Percentiles rank a stretch among this genome's conserved stretches.
Conservation (phyloP, 1,140 invertebrate genomes). For the Drosophila pandora region DNA sequence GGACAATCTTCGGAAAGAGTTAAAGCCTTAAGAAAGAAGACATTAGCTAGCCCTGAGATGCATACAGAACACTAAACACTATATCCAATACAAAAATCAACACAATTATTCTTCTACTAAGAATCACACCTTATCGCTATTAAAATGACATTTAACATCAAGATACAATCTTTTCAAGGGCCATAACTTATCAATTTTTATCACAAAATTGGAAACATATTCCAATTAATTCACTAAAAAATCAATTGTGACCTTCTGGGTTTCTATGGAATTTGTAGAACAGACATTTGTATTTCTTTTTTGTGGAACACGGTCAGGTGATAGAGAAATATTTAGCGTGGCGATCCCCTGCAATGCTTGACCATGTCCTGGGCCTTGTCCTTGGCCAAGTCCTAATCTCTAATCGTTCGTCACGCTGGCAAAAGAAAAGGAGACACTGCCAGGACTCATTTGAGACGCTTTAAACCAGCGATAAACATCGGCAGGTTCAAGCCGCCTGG, state of each 20-base stretch:
- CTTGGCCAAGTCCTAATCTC: conserved; percentile 64
- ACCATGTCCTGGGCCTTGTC: conserved; percentile 38
- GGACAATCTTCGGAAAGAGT: background rate
- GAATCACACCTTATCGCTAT: conserved; percentile 8
- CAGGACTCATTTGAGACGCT: conserved; percentile 70
- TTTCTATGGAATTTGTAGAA: conserved; percentile 36
- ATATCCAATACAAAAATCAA: background rate
- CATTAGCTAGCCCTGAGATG: too few relatives aligned
- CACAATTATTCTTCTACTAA: background rate
- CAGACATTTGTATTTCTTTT: conserved; percentile 45
- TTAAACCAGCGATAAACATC: conserved; percentile 67
- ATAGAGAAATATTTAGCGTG: conserved; percentile 42
- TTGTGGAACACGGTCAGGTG: conserved; percentile 35
- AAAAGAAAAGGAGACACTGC: conserved; percentile 17
- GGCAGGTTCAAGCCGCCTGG: conserved; percentile 61
- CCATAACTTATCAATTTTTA: conserved; percentile 23
- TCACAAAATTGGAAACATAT: conserved; percentile 7
- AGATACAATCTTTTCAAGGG: background rate
- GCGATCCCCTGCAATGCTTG: conserved; percentile 26
- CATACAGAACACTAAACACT: background rate
- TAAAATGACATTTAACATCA: conserved; percentile 3
- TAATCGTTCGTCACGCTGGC: conserved; percentile 78
- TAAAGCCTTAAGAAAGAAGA: background rate
- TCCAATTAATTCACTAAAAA: conserved; percentile 27
- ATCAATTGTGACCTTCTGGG: background rate